Conservation (phyloP, 2,113 vertebrate species). For the Hiodon alosoides region DNA sequence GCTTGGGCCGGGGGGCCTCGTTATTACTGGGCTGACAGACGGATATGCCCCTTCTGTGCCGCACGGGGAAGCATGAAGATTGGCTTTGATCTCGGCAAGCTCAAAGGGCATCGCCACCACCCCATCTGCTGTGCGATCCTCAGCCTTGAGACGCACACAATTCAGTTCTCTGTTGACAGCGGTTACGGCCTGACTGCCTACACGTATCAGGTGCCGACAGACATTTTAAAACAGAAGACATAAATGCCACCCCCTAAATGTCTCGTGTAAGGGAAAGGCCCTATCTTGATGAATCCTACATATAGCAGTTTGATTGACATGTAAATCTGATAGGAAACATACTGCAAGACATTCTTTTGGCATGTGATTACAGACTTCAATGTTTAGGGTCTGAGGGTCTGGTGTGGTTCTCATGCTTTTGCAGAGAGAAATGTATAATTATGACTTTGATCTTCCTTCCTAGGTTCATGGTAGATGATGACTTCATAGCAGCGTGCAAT, state of each 20-base stretch:
- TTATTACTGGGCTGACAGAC: too few species aligned
- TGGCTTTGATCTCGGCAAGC: background rate
- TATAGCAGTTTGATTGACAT: background rate
- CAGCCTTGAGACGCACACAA: background rate
- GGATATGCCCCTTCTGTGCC: too few species aligned
- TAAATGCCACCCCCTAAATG: background rate
- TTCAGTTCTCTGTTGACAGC: background rate
- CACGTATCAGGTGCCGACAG: background rate
- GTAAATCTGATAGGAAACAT: background rate
- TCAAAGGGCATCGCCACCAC: background rate
- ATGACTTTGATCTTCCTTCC: background rate
- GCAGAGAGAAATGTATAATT: background rate
- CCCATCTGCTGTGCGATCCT: background rate
- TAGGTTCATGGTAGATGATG: slow-evolving; percentile 63
- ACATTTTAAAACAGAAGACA: background rate
- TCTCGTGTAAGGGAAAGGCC: background rate
- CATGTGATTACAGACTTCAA: too few species aligned
- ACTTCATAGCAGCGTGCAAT: slow-evolving; percentile 74
- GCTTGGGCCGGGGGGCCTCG: slow-evolving; percentile 34
- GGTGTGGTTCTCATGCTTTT: background rate
- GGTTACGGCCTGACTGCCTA: background rate
- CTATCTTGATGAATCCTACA: too few species aligned
- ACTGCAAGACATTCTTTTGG: background rate
- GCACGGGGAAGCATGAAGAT: background rate
- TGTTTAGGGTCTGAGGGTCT: background rate